These are phyloP conservation scores for Oreochromis aureus DNA, from an alignment of 2,113 vertebrate species.

Conservation along the genomic window DNA sequence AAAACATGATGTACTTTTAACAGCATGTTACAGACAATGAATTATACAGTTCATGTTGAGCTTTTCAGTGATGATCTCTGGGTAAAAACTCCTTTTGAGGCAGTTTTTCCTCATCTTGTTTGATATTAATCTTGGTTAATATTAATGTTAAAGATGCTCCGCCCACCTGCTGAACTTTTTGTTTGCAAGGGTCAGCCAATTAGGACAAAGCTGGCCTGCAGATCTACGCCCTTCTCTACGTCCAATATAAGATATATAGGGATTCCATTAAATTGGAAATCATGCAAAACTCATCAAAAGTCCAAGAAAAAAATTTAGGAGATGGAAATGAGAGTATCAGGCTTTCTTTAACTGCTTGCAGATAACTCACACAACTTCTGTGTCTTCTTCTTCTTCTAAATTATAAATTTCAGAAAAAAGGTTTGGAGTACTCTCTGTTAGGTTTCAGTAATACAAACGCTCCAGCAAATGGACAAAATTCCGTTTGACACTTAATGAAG, in stretches of 20 bases:
- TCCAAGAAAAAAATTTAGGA: background rate
- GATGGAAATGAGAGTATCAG: background rate
- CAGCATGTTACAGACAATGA: background rate
- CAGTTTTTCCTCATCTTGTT: background rate
- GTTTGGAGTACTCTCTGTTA: background rate
- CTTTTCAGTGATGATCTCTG: background rate
- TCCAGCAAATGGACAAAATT: background rate
- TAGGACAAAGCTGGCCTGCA: background rate
- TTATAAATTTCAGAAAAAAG: background rate
- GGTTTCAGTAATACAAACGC: background rate
- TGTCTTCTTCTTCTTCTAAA: background rate
- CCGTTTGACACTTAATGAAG: background rate
- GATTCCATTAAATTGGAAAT: background rate
- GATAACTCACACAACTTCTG: background rate
- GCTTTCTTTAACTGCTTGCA: background rate
- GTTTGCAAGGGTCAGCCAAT: background rate
- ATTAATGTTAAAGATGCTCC: background rate
- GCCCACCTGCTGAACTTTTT: background rate
- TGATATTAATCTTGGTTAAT: background rate
- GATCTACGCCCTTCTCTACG: background rate
- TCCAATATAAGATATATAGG: background rate
- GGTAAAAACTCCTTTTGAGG: background rate
- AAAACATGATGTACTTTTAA: background rate
- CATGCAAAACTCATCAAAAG: background rate
- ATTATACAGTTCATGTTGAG: background rate